Percentiles rank a stretch among this genome's conserved stretches.
Evolutionary conservation across 2,888 invertebrate genomes (phyloP).

Genomic region (Imbricaverruca yamaguchii): DNA sequence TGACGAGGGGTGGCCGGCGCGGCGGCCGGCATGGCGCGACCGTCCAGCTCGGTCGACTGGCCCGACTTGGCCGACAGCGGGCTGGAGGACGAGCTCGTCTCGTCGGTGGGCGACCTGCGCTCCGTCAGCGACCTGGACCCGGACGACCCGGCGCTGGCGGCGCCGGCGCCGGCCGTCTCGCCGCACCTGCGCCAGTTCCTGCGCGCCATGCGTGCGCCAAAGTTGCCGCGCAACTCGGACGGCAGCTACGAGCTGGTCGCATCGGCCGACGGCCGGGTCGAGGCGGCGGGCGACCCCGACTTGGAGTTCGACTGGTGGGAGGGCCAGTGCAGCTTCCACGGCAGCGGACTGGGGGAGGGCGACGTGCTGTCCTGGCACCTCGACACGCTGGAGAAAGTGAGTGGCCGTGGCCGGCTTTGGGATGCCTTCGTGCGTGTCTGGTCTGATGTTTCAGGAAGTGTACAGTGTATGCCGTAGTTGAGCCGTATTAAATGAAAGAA

Average conservation of each 20-base stretch:
- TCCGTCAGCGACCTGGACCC: conserved; percentile 28
- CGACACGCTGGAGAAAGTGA: neutral
- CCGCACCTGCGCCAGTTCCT: neutral
- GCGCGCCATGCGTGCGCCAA: conserved; percentile 16
- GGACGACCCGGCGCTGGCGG: conserved; percentile 32
- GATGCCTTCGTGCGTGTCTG: no score
- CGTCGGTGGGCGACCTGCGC: conserved; percentile 28
- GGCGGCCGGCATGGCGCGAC: no score
- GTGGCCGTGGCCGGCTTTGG: neutral
- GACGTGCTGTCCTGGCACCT: conserved; percentile 7
- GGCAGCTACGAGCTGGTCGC: neutral
- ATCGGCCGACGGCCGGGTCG: neutral
- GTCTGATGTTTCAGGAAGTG: no score
- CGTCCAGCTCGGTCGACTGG: neutral
- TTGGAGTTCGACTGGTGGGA: conserved; percentile 64
- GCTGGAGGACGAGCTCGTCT: conserved; percentile 23
- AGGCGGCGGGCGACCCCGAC: conserved; percentile 25
- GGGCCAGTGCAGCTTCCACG: conserved; percentile 53
- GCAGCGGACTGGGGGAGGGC: neutral
- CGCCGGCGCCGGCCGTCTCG: conserved; percentile 39
- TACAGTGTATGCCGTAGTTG: no score
- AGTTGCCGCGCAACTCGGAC: conserved; percentile 19
- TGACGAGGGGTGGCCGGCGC: no score
- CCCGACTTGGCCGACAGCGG: neutral
- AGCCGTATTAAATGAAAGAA: no score